These are phyloP conservation scores for Ectropis grisescens DNA, from an alignment of 1,140 invertebrate genomes.

Conservation along the genomic window DNA sequence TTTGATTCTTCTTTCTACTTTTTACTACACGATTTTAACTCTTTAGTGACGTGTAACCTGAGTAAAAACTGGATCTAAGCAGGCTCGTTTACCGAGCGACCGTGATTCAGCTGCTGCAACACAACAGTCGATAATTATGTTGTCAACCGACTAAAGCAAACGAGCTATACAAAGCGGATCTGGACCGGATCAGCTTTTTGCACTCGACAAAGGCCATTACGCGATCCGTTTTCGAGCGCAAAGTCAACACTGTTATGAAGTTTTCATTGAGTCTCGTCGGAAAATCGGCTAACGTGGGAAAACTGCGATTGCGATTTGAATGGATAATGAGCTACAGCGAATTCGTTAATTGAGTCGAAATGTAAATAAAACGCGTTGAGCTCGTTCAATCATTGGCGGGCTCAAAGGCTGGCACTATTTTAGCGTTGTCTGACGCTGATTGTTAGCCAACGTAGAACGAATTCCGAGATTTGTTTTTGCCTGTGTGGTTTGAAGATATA, in stretches of 20 bases:
- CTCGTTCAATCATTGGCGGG: slow-evolving; percentile 38
- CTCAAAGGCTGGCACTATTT: slow-evolving; percentile 38
- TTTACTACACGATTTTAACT: no score
- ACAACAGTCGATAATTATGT: slow-evolving; percentile 54
- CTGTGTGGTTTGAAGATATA: slow-evolving; percentile 28
- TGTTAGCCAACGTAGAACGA: slow-evolving; percentile 34
- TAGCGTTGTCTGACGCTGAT: slow-evolving; percentile 25
- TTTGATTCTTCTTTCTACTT: no score
- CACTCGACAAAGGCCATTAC: slow-evolving; percentile 55
- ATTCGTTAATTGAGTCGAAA: slow-evolving; percentile 58
- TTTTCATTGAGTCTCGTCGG: slow-evolving; percentile 43
- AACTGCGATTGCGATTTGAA: slow-evolving; percentile 54
- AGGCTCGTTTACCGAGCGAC: no score
- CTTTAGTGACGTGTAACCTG: no score
- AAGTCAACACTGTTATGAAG: slow-evolving; percentile 49
- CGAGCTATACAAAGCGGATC: slow-evolving; percentile 50
- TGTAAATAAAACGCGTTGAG: slow-evolving; percentile 45
- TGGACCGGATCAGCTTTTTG: slow-evolving; percentile 55
- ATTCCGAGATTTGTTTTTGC: slow-evolving; percentile 1
- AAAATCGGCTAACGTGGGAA: slow-evolving; percentile 51
- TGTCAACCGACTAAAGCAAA: slow-evolving; percentile 54
- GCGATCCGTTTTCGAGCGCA: slow-evolving; percentile 49
- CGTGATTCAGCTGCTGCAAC: no score
- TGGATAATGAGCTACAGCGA: slow-evolving; percentile 47
- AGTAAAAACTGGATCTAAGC: no score